Conservation (phyloP, 2,888 invertebrate genomes). For the Tuberolachnus salignus region DNA sequence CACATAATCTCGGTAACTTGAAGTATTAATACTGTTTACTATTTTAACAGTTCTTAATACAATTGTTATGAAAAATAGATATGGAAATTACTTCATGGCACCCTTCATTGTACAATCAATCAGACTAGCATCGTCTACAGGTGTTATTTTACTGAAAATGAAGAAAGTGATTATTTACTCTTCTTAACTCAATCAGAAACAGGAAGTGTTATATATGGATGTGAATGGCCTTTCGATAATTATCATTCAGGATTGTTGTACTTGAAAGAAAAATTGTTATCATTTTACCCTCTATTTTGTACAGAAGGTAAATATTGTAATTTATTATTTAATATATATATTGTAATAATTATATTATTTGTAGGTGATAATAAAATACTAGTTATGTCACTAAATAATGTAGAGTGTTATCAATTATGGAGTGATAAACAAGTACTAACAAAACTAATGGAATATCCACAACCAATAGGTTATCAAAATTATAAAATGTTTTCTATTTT, state of each 20-base stretch:
- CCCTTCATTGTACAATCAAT: not conserved
- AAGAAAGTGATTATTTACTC: not conserved
- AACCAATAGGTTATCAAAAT: not conserved
- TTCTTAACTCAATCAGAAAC: not conserved
- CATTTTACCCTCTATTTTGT: conserved; percentile 16
- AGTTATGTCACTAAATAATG: conserved; percentile 10
- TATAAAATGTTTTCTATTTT: conserved; percentile 34
- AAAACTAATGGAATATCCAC: not conserved
- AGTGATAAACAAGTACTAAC: not conserved
- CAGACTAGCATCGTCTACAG: not conserved
- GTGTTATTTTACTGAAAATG: conserved; percentile 40
- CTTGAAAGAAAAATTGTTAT: conserved; percentile 37
- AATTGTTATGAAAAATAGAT: conserved; percentile 27
- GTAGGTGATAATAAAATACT: conserved; percentile 25
- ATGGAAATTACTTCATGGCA: conserved; percentile 19
- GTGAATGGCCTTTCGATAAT: conserved; percentile 35
- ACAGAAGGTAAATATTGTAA: conserved; percentile 16
- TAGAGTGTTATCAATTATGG: not conserved
- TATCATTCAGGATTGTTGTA: conserved; percentile 25
- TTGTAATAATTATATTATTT: conserved; percentile 2
- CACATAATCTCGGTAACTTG: not conserved
- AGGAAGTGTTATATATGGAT: conserved; percentile 34
- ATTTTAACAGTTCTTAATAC: not conserved
- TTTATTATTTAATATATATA: not conserved
- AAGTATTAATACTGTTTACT: not conserved